Base-by-base conservation (phyloP, 2,888 invertebrate genomes). In the Alentia gelatinosa region DNA sequence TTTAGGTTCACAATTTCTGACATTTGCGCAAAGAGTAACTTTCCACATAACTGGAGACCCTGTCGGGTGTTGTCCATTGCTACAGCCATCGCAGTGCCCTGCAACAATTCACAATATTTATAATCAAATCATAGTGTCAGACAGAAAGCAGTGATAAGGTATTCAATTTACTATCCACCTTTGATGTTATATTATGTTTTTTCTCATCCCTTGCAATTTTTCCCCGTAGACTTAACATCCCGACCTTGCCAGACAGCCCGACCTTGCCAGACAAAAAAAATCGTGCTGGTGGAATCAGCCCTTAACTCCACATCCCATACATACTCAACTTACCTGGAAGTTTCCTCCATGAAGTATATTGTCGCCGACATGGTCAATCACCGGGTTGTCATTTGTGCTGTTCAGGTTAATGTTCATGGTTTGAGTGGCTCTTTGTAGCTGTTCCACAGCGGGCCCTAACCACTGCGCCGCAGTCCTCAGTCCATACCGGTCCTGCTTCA, bases 61-160 rank as follows among this genome's bases (percentile, higher is more conserved):
- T 94, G 94, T 37, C 94, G 50, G 0, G 92, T 89, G 86, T 94
- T 94, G 86, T 94, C 94, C 94, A 94, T 93, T 12, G 93, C 92
- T 9, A 93, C 90, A 19, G 93, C 92, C 15, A 89, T 89, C 23
- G 91, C 91, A 9, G 91, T 92, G 19, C 92, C 90, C 90, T 90
- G 86, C n/a, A 37, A 79, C n/a, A 19, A 79, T 37, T 26, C 3
- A 56, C 3, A 56, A 19, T 47, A 47, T 19, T 12, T 47, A 12
- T 12, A 47, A 47, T 12, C 9, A 47, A 47, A 47, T 12, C 19
- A 12, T 9, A 47, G 47, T 47, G 19, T 19, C 9, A 47, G 9
- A 47, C 47, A 47, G 19, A 47, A 19, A 47, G 19, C 9, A 12
- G 47, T 47, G 47, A 12, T 47, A 12, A 47, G 9, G 9, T 47